A percentile compares a stretch with the other conserved stretches of the same genome.
Conservation (phyloP, 2,113 vertebrate species). For the Petrocephalus zakoni region DNA sequence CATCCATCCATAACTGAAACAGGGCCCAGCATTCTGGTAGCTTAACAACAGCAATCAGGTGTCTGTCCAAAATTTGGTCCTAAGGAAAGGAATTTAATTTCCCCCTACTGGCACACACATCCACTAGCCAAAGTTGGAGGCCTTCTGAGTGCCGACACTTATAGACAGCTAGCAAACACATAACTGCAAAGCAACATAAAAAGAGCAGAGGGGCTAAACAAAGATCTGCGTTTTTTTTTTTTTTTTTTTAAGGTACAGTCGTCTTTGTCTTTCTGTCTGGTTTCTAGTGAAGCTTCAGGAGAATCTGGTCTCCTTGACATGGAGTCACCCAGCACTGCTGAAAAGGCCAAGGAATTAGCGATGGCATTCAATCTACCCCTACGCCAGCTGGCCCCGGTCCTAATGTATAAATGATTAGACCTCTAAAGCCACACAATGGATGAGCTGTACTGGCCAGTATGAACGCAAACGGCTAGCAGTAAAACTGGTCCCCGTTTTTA, state of each 20-base stretch:
- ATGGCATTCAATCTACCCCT: neutral
- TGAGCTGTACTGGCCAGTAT: neutral
- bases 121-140: neutral
- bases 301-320: neutral
- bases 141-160: neutral
- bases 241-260: neutral
- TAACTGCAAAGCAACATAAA: neutral
- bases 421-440: neutral
- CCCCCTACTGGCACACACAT: neutral
- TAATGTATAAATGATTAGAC: constrained; percentile 7
- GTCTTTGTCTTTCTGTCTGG: neutral
- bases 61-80: neutral
- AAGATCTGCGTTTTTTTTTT: neutral
- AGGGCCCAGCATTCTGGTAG: neutral
- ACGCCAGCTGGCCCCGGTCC: neutral
- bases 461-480: neutral
- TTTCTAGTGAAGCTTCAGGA: neutral
- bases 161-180: neutral
- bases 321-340: neutral
- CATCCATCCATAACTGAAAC: neutral
- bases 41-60: neutral
- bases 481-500: neutral
- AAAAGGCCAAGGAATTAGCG: neutral
- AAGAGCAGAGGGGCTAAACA: too few relatives aligned
- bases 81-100: neutral